Percentiles rank a stretch among this genome's conserved stretches.
These are phyloP conservation scores for Xylota segnis DNA, from an alignment of 2,888 invertebrate genomes.

Conservation along the genomic window DNA sequence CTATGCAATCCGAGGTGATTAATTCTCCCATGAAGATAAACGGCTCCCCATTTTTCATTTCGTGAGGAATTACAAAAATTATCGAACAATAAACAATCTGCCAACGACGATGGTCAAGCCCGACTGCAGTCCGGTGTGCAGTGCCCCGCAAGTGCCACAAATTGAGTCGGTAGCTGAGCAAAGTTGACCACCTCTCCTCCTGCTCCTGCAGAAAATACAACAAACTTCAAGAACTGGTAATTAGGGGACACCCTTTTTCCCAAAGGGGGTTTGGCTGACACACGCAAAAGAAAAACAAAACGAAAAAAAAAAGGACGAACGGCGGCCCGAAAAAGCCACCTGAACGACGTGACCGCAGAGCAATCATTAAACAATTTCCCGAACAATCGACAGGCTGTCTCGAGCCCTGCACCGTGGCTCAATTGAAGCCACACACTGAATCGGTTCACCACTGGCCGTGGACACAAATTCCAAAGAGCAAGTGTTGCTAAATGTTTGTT, in stretches of 20 bases:
- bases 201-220: conserved; percentile 16
- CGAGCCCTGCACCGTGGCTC: conserved; percentile 31
- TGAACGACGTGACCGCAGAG: conserved; percentile 75
- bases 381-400: conserved; percentile 68
- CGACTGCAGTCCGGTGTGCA: conserved; percentile 14
- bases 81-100: conserved; percentile 68
- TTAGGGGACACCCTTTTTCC: conserved; percentile 42
- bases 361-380: conserved; percentile 71
- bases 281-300: conserved; percentile 19
- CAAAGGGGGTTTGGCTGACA: conserved; percentile 28
- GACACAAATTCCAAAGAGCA: conserved; percentile 41
- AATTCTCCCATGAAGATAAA: conserved; percentile 37
- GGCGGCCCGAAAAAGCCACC: conserved; percentile 65
- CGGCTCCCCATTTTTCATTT: not conserved
- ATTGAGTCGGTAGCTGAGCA: conserved; percentile 8
- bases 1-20: conserved; percentile 49
- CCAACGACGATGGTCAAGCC: conserved; percentile 31
- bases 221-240: conserved; percentile 28
- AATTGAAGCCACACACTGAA: conserved; percentile 32
- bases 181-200: conserved; percentile 12
- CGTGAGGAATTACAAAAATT: conserved; percentile 55
- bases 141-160: not conserved
- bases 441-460: conserved; percentile 3
- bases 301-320: too few species aligned
- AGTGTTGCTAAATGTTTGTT: conserved; percentile 17